Evolutionary conservation across 2,888 invertebrate genomes (phyloP).

Genomic region (Caenorhabditis afra): DNA sequence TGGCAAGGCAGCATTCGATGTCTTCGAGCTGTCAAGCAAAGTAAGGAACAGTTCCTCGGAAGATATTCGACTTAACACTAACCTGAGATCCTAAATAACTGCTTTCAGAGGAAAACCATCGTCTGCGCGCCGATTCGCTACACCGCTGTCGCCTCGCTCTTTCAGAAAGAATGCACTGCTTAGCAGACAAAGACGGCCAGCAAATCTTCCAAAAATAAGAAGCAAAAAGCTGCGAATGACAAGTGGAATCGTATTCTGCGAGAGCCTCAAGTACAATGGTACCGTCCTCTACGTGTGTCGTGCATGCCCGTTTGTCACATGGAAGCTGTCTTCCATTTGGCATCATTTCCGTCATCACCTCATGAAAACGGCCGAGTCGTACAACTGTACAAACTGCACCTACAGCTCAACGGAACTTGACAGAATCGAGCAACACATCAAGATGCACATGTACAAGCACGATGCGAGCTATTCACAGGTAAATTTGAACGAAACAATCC

Average conservation of each 20-base stretch:
- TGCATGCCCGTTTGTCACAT: conserved; percentile 18
- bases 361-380: not conserved
- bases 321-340: conserved; percentile 23
- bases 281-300: conserved; percentile 10
- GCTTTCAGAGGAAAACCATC: too few relatives aligned
- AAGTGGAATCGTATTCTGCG: not conserved
- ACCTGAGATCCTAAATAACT: too few relatives aligned
- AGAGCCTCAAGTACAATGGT: not conserved
- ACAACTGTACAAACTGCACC: conserved; percentile 6
- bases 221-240: conserved; percentile 16
- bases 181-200: too few relatives aligned
- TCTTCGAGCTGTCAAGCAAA: too few relatives aligned
- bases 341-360: conserved; percentile 27
- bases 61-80: too few relatives aligned
- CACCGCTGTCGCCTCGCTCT: too few relatives aligned
- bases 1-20: too few relatives aligned
- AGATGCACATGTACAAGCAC: conserved; percentile 1
- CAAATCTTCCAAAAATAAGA: too few relatives aligned
- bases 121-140: too few relatives aligned
- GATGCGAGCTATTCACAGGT: not conserved
- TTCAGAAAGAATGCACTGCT: too few relatives aligned
- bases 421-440: conserved; percentile 11
- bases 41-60: too few relatives aligned
- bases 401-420: not conserved
- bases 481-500: conserved; percentile 1